These are phyloP conservation scores for Neomorphus geoffroyi DNA, from an alignment of 2,797 vertebrate genomes.

Conservation along the genomic window DNA sequence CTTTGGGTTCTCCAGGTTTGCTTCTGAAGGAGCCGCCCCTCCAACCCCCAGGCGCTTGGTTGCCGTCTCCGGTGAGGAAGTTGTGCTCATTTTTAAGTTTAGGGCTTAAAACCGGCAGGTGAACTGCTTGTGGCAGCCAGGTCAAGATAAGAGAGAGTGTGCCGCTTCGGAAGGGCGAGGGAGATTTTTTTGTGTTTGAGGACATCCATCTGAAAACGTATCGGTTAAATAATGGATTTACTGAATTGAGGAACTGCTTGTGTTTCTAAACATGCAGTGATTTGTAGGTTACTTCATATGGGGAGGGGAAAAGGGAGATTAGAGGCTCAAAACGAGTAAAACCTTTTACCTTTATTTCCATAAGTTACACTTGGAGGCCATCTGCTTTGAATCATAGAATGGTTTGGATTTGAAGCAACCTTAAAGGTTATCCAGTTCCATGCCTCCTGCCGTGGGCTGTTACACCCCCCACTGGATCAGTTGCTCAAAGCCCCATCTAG, in stretches of 20 bases:
- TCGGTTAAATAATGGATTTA: background rate
- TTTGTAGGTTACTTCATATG: background rate
- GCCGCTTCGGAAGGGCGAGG: rapidly evolving
- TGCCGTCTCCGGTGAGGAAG: rapidly evolving
- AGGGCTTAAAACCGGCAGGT: background rate
- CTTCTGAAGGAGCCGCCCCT: too few relatives aligned
- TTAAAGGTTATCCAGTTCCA: too few relatives aligned
- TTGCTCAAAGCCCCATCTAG: too few relatives aligned
- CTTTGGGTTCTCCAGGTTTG: too few relatives aligned
- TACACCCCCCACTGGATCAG: too few relatives aligned
- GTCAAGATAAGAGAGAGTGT: too few relatives aligned
- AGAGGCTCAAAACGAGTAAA: too few relatives aligned
- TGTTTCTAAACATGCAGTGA: background rate
- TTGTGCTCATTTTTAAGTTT: rapidly evolving
- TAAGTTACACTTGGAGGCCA: rapidly evolving
- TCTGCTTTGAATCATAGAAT: too few relatives aligned
- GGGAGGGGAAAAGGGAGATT: background rate
- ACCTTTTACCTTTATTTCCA: background rate
- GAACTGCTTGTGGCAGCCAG: rapidly evolving
- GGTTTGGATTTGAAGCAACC: too few relatives aligned
- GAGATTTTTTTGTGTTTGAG: background rate
- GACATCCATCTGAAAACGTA: background rate
- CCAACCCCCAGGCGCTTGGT: rapidly evolving
- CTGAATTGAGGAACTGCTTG: background rate
- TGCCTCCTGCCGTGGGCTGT: too few relatives aligned